A percentile compares a stretch with the other conserved stretches of the same genome.
Conservation (phyloP, 2,888 invertebrate species). For the Acrocyrtus sp. region DNA sequence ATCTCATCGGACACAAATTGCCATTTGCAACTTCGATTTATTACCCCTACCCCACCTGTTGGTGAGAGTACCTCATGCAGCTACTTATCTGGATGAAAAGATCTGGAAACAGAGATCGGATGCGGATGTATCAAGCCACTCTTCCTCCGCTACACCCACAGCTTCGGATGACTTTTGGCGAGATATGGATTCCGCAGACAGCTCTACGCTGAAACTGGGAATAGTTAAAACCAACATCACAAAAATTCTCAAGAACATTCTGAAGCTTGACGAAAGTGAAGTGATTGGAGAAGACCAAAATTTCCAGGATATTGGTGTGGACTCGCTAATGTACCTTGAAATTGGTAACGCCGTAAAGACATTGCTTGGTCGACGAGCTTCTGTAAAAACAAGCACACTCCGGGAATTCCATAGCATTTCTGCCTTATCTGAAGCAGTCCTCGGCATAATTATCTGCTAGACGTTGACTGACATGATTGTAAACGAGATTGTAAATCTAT, state of each 20-base stretch:
- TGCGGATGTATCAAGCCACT: too few species aligned
- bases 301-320: constrained; percentile 40
- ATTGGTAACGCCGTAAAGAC: neutral
- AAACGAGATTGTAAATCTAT: too few species aligned
- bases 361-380: neutral
- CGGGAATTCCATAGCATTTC: constrained; percentile 19
- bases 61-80: constrained; percentile 8
- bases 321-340: constrained; percentile 32
- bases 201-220: neutral
- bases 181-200: neutral
- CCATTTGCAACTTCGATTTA: constrained; percentile 25
- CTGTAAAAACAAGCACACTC: neutral
- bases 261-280: neutral
- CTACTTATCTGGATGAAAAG: constrained; percentile 1
- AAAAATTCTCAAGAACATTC: neutral
- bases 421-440: too few species aligned
- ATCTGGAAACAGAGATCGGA: too few species aligned
- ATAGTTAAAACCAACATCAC: neutral
- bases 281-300: neutral
- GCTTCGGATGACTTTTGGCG: neutral
- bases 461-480: too few species aligned
- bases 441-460: too few species aligned
- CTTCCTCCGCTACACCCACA: neutral
- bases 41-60: constrained; percentile 1
- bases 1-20: constrained; percentile 16